Evolutionary conservation across 2,797 vertebrate species (phyloP).

Genomic region (Hemibagrus guttatus): DNA sequence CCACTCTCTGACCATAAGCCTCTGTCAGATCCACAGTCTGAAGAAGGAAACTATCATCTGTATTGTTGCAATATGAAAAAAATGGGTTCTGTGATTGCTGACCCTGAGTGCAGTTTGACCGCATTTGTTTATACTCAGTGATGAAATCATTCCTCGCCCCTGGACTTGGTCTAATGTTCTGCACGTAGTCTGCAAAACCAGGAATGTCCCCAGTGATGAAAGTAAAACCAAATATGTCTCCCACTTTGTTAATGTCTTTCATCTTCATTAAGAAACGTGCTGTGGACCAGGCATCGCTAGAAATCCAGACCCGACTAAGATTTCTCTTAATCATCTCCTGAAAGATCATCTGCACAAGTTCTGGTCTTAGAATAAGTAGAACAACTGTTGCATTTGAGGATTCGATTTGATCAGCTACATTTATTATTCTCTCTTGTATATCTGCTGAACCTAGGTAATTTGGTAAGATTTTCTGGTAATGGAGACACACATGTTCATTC

Average conservation of each 20-base stretch:
- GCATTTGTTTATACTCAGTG: slow-evolving; percentile 55
- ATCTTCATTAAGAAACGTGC: slow-evolving; percentile 48
- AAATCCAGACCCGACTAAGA: slow-evolving; percentile 57
- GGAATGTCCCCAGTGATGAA: slow-evolving; percentile 52
- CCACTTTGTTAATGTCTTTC: slow-evolving; percentile 55
- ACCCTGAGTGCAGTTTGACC: slow-evolving; percentile 35
- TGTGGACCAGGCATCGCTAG: slow-evolving; percentile 59
- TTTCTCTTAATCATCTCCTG: slow-evolving; percentile 53
- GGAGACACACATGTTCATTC: slow-evolving; percentile 53
- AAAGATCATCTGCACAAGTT: slow-evolving; percentile 57
- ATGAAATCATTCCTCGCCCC: slow-evolving; percentile 62
- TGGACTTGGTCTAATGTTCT: slow-evolving; percentile 39
- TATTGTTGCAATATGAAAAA: slow-evolving; percentile 35
- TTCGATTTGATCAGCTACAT: slow-evolving; percentile 35
- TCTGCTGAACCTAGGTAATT: slow-evolving; percentile 38
- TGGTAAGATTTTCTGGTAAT: slow-evolving; percentile 53
- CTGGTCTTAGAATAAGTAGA: slow-evolving; percentile 54
- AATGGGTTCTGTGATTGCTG: slow-evolving; percentile 24
- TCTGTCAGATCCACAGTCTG: slow-evolving; percentile 36
- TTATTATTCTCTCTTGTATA: slow-evolving; percentile 29
- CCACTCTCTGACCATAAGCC: slow-evolving; percentile 53
- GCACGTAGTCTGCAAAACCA: slow-evolving; percentile 57
- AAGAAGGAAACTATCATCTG: slow-evolving; percentile 56
- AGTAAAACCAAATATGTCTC: slow-evolving; percentile 58
- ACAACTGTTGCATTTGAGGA: slow-evolving; percentile 48